Evolutionary conservation across 1,140 invertebrate species (phyloP).

Genomic region (Megalopta genalis): DNA sequence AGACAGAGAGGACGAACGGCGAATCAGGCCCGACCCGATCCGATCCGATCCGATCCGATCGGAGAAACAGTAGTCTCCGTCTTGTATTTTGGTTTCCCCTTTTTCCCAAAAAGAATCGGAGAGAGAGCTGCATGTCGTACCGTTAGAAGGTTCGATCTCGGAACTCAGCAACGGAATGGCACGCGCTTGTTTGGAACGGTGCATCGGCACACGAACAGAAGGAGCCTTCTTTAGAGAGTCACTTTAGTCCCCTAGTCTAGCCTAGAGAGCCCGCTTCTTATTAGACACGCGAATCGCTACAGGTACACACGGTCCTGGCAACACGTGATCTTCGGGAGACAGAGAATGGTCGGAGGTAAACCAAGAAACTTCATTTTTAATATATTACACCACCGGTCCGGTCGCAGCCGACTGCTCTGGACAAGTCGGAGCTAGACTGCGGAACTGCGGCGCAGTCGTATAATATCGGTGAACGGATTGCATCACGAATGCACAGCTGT

Average conservation of each 20-base stretch:
- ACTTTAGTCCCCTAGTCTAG: constrained; percentile 61
- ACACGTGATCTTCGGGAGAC: constrained; percentile 25
- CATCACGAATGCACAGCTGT: too few species aligned
- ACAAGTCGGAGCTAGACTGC: too few species aligned
- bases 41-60: constrained; percentile 1
- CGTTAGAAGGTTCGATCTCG: constrained; percentile 22
- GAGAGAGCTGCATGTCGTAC: constrained; percentile 32
- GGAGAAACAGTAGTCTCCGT: background rate
- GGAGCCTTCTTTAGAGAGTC: constrained; percentile 48
- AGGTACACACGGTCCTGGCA: constrained; percentile 42
- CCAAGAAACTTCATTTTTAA: too few species aligned
- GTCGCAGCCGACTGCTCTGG: too few species aligned
- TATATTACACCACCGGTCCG: too few species aligned
- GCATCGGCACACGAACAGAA: constrained; percentile 34
- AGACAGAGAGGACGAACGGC: background rate
- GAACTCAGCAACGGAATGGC: constrained; percentile 26
- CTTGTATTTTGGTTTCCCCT: background rate
- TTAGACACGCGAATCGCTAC: constrained; percentile 52
- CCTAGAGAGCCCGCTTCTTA: constrained; percentile 60
- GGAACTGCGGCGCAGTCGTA: too few species aligned
- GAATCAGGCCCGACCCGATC: background rate
- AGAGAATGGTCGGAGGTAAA: background rate
- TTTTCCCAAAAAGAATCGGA: background rate
- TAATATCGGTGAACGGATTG: too few species aligned
- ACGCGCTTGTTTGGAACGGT: constrained; percentile 40